These are phyloP conservation scores for Onchidella celtica DNA, from an alignment of 2,888 invertebrate species.

Conservation along the genomic window DNA sequence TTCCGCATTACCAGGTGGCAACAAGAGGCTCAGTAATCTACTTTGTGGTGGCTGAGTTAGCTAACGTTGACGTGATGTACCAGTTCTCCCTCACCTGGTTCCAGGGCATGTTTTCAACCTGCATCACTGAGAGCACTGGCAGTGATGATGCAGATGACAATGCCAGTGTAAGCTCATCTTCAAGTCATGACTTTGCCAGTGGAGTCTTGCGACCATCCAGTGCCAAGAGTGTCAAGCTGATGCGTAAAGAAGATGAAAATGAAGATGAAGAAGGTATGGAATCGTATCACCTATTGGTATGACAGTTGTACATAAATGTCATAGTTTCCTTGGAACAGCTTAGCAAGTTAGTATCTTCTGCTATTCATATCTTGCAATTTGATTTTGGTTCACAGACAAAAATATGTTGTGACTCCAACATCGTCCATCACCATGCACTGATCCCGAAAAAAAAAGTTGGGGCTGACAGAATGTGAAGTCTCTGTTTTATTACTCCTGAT, in stretches of 20 bases:
- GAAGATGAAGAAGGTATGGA: slow-evolving; percentile 21
- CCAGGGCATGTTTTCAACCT: slow-evolving; percentile 77
- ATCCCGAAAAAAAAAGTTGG: too few relatives aligned
- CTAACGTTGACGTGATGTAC: slow-evolving; percentile 79
- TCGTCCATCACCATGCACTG: too few relatives aligned
- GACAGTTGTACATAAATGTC: background rate
- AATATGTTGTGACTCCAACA: too few relatives aligned
- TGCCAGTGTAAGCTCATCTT: slow-evolving; percentile 24
- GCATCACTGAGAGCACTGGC: slow-evolving; percentile 63
- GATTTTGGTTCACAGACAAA: too few relatives aligned
- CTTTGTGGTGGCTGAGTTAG: slow-evolving; percentile 78
- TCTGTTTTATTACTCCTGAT: too few relatives aligned
- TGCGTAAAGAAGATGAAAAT: slow-evolving; percentile 32
- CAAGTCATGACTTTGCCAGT: slow-evolving; percentile 41
- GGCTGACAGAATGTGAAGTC: too few relatives aligned
- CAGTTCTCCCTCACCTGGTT: slow-evolving; percentile 80
- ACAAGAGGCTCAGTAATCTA: slow-evolving; percentile 79
- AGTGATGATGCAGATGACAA: background rate
- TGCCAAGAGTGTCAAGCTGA: slow-evolving; percentile 35
- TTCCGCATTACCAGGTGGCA: too few relatives aligned
- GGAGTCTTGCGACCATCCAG: slow-evolving; percentile 45
- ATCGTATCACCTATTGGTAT: background rate
- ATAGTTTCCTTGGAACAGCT: too few relatives aligned
- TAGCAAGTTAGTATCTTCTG: too few relatives aligned
- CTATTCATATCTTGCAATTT: too few relatives aligned